Conservation (phyloP, 1,140 invertebrate species). For the roundworm (Caenorhabditis elegans) region WBcel235 BX284602.5:6907001-6907500, state of each 20-base stretch:
- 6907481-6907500: neutral
- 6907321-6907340: too few species aligned
- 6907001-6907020: too few species aligned
- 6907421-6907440: too few species aligned
- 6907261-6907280: neutral
- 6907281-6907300: neutral
- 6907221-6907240: constrained; percentile 2
- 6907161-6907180: too few species aligned
- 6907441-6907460: neutral
- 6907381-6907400: neutral
- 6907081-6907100: too few species aligned
- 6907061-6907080: too few species aligned
- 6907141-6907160: too few species aligned
- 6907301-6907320: neutral
- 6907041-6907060: too few species aligned
- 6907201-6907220: neutral
- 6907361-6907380: neutral
- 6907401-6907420: neutral
- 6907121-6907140: too few species aligned
- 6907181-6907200: too few species aligned
- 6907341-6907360: neutral
- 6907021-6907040: too few species aligned
- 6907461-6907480: neutral
- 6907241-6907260: neutral
- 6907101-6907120: too few species aligned